Percentiles rank a stretch among this genome's conserved stretches.
These are phyloP conservation scores for Formica aserva DNA, from an alignment of 2,888 invertebrate species.

Conservation along the genomic window DNA sequence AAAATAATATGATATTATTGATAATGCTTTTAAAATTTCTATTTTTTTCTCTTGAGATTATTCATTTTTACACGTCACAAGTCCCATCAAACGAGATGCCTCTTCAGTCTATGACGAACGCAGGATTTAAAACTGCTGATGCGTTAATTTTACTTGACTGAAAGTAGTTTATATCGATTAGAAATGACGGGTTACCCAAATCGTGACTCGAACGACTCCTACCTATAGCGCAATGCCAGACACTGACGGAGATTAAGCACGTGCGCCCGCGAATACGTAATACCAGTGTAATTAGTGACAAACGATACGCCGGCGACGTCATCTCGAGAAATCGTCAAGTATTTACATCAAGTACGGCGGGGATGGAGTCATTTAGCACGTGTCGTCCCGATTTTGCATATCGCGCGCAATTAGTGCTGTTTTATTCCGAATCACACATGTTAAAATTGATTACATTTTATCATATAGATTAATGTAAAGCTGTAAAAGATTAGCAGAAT, in stretches of 20 bases:
- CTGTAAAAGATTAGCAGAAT: conserved; percentile 4
- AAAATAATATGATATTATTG: background rate
- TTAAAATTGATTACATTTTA: background rate
- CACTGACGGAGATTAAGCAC: conserved; percentile 57
- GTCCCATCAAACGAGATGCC: background rate
- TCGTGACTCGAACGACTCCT: background rate
- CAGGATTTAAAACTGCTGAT: background rate
- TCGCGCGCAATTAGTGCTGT: background rate
- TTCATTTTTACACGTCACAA: background rate
- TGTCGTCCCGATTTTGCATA: conserved; percentile 14
- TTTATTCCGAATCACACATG: background rate
- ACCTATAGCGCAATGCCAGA: background rate
- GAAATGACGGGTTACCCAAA: background rate
- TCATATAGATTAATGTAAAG: background rate
- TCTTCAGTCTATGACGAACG: background rate
- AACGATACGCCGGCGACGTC: conserved; percentile 19
- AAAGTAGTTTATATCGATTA: background rate
- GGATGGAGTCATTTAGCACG: conserved; percentile 19
- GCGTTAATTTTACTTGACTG: background rate
- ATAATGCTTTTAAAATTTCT: background rate
- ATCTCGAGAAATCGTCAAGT: conserved; percentile 25
- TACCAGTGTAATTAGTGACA: conserved; percentile 13
- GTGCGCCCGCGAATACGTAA: conserved; percentile 41
- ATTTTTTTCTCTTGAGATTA: background rate
- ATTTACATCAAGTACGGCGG: conserved; percentile 24